phyloP scores from a whole-genome alignment of 2,888 invertebrate genomes.

The Sminthurinus aureus region DNA sequence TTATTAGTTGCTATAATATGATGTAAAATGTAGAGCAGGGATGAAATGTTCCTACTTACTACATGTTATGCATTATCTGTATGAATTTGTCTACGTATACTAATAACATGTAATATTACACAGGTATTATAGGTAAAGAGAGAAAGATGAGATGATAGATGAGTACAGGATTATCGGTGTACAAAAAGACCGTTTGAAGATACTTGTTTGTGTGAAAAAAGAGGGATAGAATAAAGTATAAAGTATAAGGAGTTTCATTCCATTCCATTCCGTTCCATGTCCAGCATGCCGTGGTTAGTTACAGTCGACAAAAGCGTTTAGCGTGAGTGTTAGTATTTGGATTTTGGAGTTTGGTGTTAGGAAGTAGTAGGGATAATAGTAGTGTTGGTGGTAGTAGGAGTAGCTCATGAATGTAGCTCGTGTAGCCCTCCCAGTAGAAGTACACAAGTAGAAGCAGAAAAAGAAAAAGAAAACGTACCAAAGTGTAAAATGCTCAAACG shows the following conservation, averaged over 20 bases:
- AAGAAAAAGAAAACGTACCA: not conserved
- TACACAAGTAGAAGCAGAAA: not conserved
- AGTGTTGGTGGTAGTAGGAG: not conserved
- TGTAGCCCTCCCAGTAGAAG: slow-evolving; percentile 12
- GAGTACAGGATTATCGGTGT: not conserved
- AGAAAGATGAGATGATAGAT: not conserved
- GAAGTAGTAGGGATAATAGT: not conserved
- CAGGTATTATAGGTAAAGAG: too few relatives aligned
- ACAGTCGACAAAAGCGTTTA: too few relatives aligned
- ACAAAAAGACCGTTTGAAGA: not conserved
- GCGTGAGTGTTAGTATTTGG: not conserved
- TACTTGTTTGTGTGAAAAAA: not conserved
- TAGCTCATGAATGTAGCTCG: not conserved
- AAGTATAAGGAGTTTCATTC: too few relatives aligned
- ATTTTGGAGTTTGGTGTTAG: not conserved
- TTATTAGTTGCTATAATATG: not conserved
- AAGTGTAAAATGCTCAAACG: slow-evolving; percentile 20
- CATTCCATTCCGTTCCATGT: too few relatives aligned
- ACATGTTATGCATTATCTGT: not conserved
- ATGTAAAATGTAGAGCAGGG: not conserved
- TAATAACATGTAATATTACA: not conserved
- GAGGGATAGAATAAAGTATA: not conserved
- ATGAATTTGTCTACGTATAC: not conserved
- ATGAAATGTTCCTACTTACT: too few relatives aligned
- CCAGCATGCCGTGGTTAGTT: too few relatives aligned